These are phyloP conservation scores for Saccopteryx leptura DNA, from an alignment of 2,113 vertebrate species.

Conservation along the genomic window DNA sequence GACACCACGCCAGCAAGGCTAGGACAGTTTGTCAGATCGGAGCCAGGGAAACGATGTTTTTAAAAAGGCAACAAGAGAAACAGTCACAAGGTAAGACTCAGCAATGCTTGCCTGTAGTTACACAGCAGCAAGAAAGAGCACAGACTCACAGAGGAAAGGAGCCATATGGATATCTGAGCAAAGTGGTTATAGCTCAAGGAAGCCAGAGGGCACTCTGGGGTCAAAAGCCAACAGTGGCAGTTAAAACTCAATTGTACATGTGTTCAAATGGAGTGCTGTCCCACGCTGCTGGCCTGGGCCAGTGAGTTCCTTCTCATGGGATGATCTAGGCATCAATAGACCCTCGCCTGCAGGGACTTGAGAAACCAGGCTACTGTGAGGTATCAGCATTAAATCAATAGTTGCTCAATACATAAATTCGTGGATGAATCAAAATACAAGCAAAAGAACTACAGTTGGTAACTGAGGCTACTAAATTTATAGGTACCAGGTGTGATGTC, in stretches of 20 bases:
- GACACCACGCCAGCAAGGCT: background rate
- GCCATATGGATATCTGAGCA: background rate
- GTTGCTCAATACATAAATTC: background rate
- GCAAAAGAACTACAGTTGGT: background rate
- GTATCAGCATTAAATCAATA: background rate
- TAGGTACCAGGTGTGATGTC: background rate
- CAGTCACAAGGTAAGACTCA: background rate
- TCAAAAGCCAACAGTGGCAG: background rate
- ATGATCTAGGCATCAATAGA: background rate
- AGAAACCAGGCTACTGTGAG: background rate
- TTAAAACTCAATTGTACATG: background rate
- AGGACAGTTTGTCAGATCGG: background rate
- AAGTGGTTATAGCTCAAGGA: background rate
- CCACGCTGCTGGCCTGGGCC: background rate
- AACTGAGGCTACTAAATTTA: background rate
- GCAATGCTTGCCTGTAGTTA: background rate
- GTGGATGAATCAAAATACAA: slow-evolving; percentile 9
- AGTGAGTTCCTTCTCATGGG: background rate
- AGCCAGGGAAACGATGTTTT: background rate
- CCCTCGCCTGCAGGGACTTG: background rate
- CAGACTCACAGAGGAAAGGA: background rate
- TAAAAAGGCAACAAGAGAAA: background rate
- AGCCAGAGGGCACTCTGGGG: background rate
- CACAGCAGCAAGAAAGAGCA: background rate
- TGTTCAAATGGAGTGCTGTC: background rate